These are phyloP conservation scores for Lepus timidus DNA, from an alignment of 2,113 vertebrate genomes.

Conservation along the genomic window DNA sequence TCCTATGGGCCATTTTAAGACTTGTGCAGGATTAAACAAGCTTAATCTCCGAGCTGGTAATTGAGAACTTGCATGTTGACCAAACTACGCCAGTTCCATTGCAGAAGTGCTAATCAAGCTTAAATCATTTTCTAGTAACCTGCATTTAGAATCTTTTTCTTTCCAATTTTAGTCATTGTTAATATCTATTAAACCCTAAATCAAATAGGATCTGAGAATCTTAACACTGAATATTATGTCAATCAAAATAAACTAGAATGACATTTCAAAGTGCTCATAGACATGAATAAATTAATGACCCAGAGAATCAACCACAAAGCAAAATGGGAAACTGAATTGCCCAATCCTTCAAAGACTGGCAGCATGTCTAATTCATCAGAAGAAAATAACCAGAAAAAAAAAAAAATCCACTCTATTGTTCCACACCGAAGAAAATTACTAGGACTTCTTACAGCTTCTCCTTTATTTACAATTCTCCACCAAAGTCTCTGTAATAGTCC, in stretches of 20 bases:
- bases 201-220: neutral
- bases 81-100: neutral
- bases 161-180: neutral
- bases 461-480: neutral
- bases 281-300: neutral
- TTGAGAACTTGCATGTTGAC: neutral
- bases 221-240: neutral
- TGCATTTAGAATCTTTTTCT: neutral
- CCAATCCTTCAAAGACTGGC: neutral
- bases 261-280: neutral
- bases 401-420: neutral
- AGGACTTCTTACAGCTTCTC: neutral
- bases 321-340: neutral
- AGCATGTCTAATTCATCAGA: neutral
- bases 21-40: neutral
- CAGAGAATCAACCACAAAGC: neutral
- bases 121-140: neutral
- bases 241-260: slow-evolving; percentile 58
- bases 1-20: slow-evolving; percentile 16
- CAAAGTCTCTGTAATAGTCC: neutral
- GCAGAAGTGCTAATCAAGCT: neutral
- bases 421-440: neutral
- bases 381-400: slow-evolving; percentile 5
- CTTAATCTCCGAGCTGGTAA: slow-evolving; percentile 14
- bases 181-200: neutral